Evolutionary conservation across 2,797 vertebrate species (phyloP), one percentile per base, ranked within the genome.

Genomic region (Brachyalestes nurse): DNA sequence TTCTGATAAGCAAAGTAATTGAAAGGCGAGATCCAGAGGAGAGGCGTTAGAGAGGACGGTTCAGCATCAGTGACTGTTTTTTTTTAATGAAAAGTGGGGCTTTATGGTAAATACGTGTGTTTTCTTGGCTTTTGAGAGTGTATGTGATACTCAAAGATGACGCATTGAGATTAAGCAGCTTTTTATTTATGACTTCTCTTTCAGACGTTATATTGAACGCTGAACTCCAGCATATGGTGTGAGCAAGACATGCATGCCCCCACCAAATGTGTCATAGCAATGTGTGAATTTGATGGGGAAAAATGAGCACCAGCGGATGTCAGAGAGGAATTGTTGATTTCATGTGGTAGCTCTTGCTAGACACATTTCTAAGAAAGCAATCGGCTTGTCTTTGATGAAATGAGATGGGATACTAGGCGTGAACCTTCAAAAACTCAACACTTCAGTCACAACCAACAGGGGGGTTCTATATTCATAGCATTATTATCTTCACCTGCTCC

Each of bases 1-100:
- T 83, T 75, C 78, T 89, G 88, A 91, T 90, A 78, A 83, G 80
- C 82, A 69, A 80, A 6, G 67, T 90, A 92, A 92, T 92, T 92
- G 88, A 92, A 91, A 90, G 86, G 64, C 76, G 34, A 64, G 70
- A 83, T 77, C 78, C 81, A 88, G 87, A 64, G 77, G 70, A 84
- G 84, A 84, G 81, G 72, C 51, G 28, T 64, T 58, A 51, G 45
- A 55, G 74, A 67, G 80, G 45, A 73, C 38, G 38, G 84, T 86
- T 88, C 38, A 72, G 83, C 89, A 88, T n/a, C 38, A 17, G 5
- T 66, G n/a, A 42, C 49, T 42, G 69, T 13, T 21, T 71, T 10
- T 71, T 21, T 23, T 10, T 25, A 45, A 16, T 14, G 16, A 3
- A 5, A 67, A 40, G 58, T 58, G 77, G 19, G 58, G 66, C 21